Base-by-base conservation (phyloP, 2,888 invertebrate species). In the Drosophila anomelani region DNA sequence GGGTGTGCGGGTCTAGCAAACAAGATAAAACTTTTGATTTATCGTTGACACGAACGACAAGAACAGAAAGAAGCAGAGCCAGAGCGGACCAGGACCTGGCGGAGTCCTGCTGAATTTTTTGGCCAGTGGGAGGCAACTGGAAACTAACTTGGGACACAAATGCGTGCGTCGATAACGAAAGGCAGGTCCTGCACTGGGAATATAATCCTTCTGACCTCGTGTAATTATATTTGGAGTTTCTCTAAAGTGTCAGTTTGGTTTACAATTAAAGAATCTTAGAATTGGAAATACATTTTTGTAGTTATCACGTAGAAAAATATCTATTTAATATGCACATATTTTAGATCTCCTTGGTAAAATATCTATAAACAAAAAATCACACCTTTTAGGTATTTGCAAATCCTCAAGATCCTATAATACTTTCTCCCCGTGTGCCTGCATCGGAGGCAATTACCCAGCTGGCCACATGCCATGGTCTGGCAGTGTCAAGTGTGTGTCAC, bases 21-120 rank as follows among this genome's bases (percentile, higher is more conserved):
- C 75, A 77, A 84, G 85, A 85, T 85, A 85, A 85, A 86, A 76
- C 82, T 88, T 85, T 87, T 85, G 85, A 85, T 85, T 85, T 85
- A 85, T 85, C 85, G 87, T 79, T 85, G 87, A 88, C 85, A 89
- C 75, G 80, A 66, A 78, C 87, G 84, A 77, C 77, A 75, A 51
- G 56, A 56, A 43, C 55, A 74, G 53, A 64, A 55, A 26, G 58
- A 56, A 68, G 47, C 53, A 51, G 49, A 51, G 46, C 59, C 53
- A 41, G 41, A 53, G 59, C 44, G 53, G 36, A 17, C 43, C 26
- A 61, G 43, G 36, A 29, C 34, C 51, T 20, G 47, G 17, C 29
- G n/a, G 26, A 43, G 54, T 72, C 70, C 49, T 71, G 49, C 38
- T 15, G 39, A 46, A 43, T 63, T 64, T 64, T 53, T 56, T 34